phyloP scores from a whole-genome alignment of 1,140 invertebrate genomes.

The Asobara japonica region DNA sequence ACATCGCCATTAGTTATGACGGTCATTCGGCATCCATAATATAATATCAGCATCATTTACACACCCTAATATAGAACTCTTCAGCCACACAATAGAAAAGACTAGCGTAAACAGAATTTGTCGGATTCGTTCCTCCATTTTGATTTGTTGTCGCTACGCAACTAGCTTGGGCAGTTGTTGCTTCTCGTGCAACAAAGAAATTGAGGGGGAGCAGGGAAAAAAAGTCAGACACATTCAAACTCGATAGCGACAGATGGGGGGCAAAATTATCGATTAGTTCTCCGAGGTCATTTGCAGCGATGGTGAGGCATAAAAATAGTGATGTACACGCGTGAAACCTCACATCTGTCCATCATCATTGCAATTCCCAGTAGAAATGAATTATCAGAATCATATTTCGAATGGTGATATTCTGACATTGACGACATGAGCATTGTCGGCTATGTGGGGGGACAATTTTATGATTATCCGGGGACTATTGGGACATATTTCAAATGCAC shows the following conservation, averaged over 20 bases:
- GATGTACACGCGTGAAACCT: not conserved
- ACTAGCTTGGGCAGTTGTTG: not conserved
- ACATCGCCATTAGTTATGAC: too few species aligned
- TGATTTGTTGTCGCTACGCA: not conserved
- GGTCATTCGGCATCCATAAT: too few species aligned
- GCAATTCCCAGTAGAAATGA: not conserved
- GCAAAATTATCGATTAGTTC: slow-evolving; percentile 2
- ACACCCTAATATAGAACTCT: too few species aligned
- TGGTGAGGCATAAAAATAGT: not conserved
- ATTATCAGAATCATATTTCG: not conserved
- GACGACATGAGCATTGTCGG: not conserved
- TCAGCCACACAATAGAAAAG: not conserved
- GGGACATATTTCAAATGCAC: not conserved
- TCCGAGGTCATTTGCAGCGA: not conserved
- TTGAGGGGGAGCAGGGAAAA: not conserved
- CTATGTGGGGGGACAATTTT: not conserved
- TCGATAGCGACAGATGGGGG: slow-evolving; percentile 1
- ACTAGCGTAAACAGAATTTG: not conserved
- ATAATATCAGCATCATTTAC: too few species aligned
- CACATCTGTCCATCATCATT: slow-evolving; percentile 15
- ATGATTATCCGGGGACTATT: not conserved
- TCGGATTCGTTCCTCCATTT: not conserved
- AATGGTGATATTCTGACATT: not conserved
- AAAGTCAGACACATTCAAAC: not conserved
- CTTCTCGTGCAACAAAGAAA: not conserved